These are phyloP conservation scores for Tinea pellionella DNA, from an alignment of 2,888 invertebrate genomes.

Conservation along the genomic window DNA sequence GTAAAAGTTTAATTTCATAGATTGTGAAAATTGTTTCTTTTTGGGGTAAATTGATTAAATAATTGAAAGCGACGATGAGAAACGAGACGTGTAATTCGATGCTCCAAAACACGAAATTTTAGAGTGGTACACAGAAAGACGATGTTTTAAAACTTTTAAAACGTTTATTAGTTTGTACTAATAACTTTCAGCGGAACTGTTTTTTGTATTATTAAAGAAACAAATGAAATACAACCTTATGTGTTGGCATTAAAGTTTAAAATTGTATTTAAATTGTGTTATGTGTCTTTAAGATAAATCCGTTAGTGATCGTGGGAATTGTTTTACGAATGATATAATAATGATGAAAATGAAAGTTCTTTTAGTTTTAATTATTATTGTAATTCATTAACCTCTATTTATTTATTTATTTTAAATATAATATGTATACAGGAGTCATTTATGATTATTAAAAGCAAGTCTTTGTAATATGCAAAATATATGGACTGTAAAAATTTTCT, in stretches of 20 bases:
- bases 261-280: background rate
- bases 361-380: background rate
- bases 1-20: background rate
- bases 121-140: too few species aligned
- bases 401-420: background rate
- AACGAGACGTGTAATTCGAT: background rate
- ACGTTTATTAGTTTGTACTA: too few species aligned
- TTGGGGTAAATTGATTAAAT: background rate
- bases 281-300: background rate
- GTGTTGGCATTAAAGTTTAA: background rate
- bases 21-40: background rate
- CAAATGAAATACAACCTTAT: too few species aligned
- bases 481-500: too few species aligned
- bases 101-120: background rate
- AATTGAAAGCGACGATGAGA: background rate
- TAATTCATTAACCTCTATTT: background rate
- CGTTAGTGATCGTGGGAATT: background rate
- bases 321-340: background rate
- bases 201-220: too few species aligned
- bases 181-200: too few species aligned
- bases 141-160: too few species aligned
- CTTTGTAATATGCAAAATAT: too few species aligned
- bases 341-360: background rate
- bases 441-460: too few species aligned
- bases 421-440: too few species aligned